These are phyloP conservation scores for Drosophila navojoa DNA, from an alignment of 1,140 invertebrate genomes.

Conservation along the genomic window DNA sequence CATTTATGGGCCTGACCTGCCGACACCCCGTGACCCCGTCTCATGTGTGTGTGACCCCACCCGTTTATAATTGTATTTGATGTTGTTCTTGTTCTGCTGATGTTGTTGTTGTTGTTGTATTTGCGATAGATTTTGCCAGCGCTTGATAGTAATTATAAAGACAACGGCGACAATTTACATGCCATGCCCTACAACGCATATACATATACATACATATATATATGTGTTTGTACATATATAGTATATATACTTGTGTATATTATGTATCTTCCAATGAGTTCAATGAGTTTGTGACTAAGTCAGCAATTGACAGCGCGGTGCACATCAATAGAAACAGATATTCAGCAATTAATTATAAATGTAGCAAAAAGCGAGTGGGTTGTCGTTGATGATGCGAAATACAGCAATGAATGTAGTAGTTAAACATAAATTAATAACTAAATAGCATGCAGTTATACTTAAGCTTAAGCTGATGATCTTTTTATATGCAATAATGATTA, in stretches of 20 bases:
- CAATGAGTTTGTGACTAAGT: slow-evolving; percentile 23
- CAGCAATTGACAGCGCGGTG: slow-evolving; percentile 14
- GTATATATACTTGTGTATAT: slow-evolving; percentile 1
- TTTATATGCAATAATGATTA: too few species aligned
- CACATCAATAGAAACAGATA: slow-evolving; percentile 12
- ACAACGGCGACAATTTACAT: slow-evolving; percentile 63
- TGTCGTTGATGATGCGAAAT: not conserved
- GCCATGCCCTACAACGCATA: slow-evolving; percentile 26
- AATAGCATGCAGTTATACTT: too few species aligned
- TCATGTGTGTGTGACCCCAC: slow-evolving; percentile 45
- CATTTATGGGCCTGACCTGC: slow-evolving; percentile 73
- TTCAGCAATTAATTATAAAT: slow-evolving; percentile 9
- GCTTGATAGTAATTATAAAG: slow-evolving; percentile 74
- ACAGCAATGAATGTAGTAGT: too few species aligned
- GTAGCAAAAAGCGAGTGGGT: not conserved
- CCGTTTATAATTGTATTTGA: slow-evolving; percentile 68
- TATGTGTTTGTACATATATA: too few species aligned
- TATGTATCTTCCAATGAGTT: slow-evolving; percentile 16
- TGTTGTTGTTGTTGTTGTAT: slow-evolving; percentile 40
- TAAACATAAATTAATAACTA: too few species aligned
- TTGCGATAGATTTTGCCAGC: slow-evolving; percentile 54
- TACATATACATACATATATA: too few species aligned
- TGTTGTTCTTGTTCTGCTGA: slow-evolving; percentile 31
- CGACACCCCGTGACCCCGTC: slow-evolving; percentile 5
- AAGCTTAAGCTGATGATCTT: too few species aligned